A percentile compares a stretch with the other conserved stretches of the same genome.
These are phyloP conservation scores for Lasioglossum baleicum DNA, from an alignment of 1,140 invertebrate species.

Conservation along the genomic window DNA sequence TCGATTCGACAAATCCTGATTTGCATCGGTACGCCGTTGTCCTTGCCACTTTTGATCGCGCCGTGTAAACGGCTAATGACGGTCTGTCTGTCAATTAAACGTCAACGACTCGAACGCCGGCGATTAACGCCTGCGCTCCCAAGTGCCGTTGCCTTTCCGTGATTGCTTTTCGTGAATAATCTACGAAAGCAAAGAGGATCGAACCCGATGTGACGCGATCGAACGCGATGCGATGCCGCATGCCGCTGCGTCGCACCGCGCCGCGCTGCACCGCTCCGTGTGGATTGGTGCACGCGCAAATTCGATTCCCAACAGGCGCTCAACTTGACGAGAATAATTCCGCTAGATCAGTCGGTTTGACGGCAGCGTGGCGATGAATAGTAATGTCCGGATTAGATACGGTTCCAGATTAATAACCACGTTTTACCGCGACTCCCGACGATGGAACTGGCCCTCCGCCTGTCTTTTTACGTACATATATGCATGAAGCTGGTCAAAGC, in stretches of 20 bases:
- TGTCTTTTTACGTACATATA: neutral
- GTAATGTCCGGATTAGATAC: slow-evolving; percentile 37
- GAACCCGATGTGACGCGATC: neutral
- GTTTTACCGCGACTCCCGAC: slow-evolving; percentile 20
- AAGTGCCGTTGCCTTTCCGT: neutral
- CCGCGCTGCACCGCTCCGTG: slow-evolving; percentile 1
- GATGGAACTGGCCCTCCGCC: neutral
- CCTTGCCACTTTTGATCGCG: slow-evolving; percentile 1
- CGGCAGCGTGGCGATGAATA: slow-evolving; percentile 34
- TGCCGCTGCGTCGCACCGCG: too few relatives aligned
- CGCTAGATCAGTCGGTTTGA: slow-evolving; percentile 29
- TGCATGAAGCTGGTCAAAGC: neutral
- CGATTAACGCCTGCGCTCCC: neutral
- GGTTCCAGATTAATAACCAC: slow-evolving; percentile 33
- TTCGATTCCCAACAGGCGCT: slow-evolving; percentile 26
- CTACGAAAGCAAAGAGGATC: neutral
- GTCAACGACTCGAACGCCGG: neutral
- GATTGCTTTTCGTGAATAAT: neutral
- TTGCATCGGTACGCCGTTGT: slow-evolving; percentile 7
- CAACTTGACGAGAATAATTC: slow-evolving; percentile 40
- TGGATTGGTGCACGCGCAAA: slow-evolving; percentile 9
- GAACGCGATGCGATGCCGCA: neutral
- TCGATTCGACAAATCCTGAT: slow-evolving; percentile 41
- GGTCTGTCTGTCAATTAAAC: neutral
- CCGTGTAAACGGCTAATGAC: neutral